phyloP scores from a whole-genome alignment of 2,113 vertebrate species.

The Zosterops hypoxanthus region DNA sequence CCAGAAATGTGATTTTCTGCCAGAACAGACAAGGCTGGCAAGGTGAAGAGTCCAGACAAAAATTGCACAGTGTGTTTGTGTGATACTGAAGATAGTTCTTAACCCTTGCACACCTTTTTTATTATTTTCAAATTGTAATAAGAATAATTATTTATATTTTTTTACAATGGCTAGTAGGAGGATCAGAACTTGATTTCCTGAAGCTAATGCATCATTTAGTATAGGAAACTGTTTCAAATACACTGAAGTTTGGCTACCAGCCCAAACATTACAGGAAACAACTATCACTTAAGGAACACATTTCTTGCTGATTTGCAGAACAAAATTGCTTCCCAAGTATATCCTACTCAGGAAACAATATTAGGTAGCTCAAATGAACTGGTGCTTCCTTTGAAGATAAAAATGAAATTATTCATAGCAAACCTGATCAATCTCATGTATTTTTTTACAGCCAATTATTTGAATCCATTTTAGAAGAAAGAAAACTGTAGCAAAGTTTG shows the following conservation, averaged over 20 bases:
- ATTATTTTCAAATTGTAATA: neutral
- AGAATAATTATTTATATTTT: neutral
- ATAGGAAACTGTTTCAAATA: neutral
- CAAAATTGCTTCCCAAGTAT: neutral
- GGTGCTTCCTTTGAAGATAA: neutral
- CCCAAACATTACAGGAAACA: neutral
- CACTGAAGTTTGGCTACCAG: neutral
- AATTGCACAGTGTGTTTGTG: neutral
- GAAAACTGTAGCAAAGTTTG: neutral
- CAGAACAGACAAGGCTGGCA: neutral
- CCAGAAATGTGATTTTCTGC: neutral
- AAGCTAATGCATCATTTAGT: neutral
- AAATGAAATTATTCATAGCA: neutral
- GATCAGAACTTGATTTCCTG: neutral
- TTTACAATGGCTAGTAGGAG: neutral
- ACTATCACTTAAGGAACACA: neutral
- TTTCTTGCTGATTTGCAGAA: neutral
- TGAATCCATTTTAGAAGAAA: neutral
- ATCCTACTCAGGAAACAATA: constrained; percentile 1
- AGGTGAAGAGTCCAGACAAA: neutral
- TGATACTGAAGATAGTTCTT: neutral
- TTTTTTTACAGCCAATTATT: neutral
- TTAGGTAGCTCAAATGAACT: neutral
- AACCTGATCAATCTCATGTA: neutral
- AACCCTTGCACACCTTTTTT: neutral